Percentiles rank a stretch among this genome's conserved stretches.
These are phyloP conservation scores for Diarsia rubi DNA, from an alignment of 2,888 invertebrate genomes.

Conservation along the genomic window DNA sequence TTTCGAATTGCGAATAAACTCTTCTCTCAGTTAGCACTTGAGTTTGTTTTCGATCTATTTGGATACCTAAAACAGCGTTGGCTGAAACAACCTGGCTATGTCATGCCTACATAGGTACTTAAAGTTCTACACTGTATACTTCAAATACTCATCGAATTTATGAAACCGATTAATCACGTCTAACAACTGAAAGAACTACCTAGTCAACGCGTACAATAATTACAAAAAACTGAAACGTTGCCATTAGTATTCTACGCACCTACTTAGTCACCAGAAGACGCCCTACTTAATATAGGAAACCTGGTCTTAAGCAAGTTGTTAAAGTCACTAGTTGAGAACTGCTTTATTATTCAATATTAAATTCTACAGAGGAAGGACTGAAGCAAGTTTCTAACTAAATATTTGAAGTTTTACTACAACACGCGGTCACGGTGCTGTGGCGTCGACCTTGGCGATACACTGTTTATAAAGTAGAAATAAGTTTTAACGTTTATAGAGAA, in stretches of 20 bases:
- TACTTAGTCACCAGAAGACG: conserved; percentile 67
- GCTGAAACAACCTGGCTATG: not conserved
- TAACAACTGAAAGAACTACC: conserved; percentile 10
- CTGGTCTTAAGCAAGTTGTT: conserved; percentile 86
- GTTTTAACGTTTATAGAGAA: conserved; percentile 44
- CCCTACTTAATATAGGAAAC: conserved; percentile 82
- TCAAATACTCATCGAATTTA: not conserved
- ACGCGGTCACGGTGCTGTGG: conserved; percentile 71
- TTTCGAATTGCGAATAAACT: conserved; percentile 32
- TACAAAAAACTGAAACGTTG: conserved; percentile 52
- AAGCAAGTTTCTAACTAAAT: conserved; percentile 88
- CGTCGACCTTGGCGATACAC: conserved; percentile 70
- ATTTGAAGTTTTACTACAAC: conserved; percentile 86
- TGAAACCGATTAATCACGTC: not conserved
- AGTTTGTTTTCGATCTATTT: not conserved
- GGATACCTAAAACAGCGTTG: not conserved
- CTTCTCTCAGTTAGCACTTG: conserved; percentile 23
- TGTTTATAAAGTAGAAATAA: conserved; percentile 45
- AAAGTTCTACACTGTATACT: not conserved
- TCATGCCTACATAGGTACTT: not conserved
- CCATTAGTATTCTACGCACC: conserved; percentile 71
- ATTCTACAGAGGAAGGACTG: conserved; percentile 86
- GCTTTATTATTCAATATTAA: conserved; percentile 90
- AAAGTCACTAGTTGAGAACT: conserved; percentile 87
- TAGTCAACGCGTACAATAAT: conserved; percentile 35